A percentile compares a stretch with the other conserved stretches of the same genome.
Conservation (phyloP, 1,140 invertebrate species). For the Nilaparvata lugens region DNA sequence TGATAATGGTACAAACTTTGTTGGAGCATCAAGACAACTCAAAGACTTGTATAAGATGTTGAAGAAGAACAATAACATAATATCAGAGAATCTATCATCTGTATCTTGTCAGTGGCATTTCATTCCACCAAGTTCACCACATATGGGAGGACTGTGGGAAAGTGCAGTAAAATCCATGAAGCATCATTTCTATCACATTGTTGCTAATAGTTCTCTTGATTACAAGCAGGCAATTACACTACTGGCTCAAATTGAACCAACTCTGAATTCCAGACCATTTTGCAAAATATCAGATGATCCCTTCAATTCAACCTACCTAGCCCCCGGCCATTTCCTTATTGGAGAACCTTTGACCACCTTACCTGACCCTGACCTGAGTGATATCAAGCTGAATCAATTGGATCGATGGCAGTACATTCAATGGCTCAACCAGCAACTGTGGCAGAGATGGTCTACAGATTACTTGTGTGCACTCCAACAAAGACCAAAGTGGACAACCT, state of each 20-base stretch:
- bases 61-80: background rate
- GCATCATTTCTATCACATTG: slow-evolving; percentile 19
- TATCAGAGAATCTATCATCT: background rate
- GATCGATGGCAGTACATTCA: slow-evolving; percentile 24
- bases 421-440: slow-evolving; percentile 28
- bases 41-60: slow-evolving; percentile 1
- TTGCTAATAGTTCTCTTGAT: slow-evolving; percentile 17
- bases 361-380: slow-evolving; percentile 12
- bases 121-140: slow-evolving; percentile 25
- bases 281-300: slow-evolving; percentile 17
- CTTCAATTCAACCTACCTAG: slow-evolving; percentile 14
- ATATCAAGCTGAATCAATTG: slow-evolving; percentile 19
- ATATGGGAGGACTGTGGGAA: slow-evolving; percentile 31
- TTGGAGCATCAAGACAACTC: slow-evolving; percentile 23
- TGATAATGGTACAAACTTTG: slow-evolving; percentile 36
- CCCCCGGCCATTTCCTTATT: slow-evolving; percentile 29
- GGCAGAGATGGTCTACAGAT: slow-evolving; percentile 29
- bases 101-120: slow-evolving; percentile 25
- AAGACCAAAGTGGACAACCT: slow-evolving; percentile 25
- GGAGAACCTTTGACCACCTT: slow-evolving; percentile 19
- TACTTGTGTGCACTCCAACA: slow-evolving; percentile 29
- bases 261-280: slow-evolving; percentile 22
- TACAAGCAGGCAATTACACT: slow-evolving; percentile 22
- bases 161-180: slow-evolving; percentile 29
- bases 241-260: slow-evolving; percentile 22